Percentiles rank a stretch among this genome's conserved stretches.
Evolutionary conservation across 1,140 invertebrate species (phyloP).

Genomic region (Drosophila seguyi): DNA sequence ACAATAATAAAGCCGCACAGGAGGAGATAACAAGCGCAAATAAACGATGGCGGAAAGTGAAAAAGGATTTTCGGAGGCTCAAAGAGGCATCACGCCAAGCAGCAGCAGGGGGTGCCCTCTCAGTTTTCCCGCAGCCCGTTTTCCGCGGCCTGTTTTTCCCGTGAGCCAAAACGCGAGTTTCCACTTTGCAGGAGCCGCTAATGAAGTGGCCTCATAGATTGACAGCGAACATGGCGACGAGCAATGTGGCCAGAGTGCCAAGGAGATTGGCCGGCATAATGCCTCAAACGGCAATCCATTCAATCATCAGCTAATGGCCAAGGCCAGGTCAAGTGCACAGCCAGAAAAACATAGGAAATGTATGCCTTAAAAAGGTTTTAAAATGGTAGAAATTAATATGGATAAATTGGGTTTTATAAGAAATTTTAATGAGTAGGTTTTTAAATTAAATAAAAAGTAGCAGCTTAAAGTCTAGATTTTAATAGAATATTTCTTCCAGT

Average conservation of each 20-base stretch:
- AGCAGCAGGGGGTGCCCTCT: neutral
- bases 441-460: neutral
- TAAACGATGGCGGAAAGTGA: constrained; percentile 35
- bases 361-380: neutral
- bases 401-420: neutral
- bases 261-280: constrained; percentile 31
- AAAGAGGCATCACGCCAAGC: too few species aligned
- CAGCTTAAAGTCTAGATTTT: neutral
- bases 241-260: constrained; percentile 18
- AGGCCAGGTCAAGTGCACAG: constrained; percentile 8
- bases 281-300: constrained; percentile 13
- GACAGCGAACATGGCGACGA: constrained; percentile 19
- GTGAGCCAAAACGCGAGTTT: neutral
- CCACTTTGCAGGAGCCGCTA: constrained; percentile 26
- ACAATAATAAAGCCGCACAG: constrained; percentile 76
- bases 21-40: constrained; percentile 53
- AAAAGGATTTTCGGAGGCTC: constrained; percentile 31
- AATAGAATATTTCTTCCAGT: neutral
- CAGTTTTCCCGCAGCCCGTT: neutral
- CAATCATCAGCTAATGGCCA: constrained; percentile 31
- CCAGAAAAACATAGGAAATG: neutral
- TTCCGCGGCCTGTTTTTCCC: neutral
- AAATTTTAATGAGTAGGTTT: too few species aligned
- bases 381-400: neutral
- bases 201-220: constrained; percentile 38